A percentile compares a stretch with the other conserved stretches of the same genome.
These are phyloP conservation scores for Pardalotus punctatus DNA, from an alignment of 2,113 vertebrate species.

Conservation along the genomic window DNA sequence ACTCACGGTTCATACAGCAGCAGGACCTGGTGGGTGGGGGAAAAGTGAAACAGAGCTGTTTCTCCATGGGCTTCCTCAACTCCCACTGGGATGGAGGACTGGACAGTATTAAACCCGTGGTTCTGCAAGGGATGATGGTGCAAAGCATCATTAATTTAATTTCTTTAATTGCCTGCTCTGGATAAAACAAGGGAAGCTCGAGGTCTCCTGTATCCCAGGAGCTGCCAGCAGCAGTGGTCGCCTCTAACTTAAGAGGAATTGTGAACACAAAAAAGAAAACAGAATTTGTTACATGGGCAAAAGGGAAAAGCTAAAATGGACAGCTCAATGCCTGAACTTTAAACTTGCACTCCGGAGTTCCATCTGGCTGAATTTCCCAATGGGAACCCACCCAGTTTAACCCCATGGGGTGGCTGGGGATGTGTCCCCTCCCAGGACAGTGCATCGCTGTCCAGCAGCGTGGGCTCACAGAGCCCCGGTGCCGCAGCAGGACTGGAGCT, in stretches of 20 bases:
- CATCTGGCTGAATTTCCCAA: not conserved
- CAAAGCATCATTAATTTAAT: not conserved
- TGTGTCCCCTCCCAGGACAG: not conserved
- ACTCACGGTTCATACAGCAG: not conserved
- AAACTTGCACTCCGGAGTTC: not conserved
- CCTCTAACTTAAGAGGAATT: not conserved
- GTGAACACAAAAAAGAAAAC: not conserved
- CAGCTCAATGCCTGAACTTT: not conserved
- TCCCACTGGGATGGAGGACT: not conserved
- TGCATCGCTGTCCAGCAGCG: accelerated
- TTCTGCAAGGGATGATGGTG: not conserved
- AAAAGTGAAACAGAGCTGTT: not conserved
- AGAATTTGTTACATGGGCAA: not conserved
- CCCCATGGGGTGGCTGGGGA: not conserved
- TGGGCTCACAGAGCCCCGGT: not conserved
- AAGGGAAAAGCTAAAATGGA: not conserved
- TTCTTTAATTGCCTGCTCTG: not conserved
- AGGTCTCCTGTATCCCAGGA: not conserved
- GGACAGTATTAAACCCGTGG: not conserved
- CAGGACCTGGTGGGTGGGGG: not conserved
- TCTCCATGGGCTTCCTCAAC: not conserved
- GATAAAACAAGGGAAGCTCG: not conserved
- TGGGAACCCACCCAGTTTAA: not conserved
- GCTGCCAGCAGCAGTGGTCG: not conserved
- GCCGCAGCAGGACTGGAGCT: not conserved